Conservation (phyloP, 2,113 vertebrate genomes). For the Puffinus mauretanicus region DNA sequence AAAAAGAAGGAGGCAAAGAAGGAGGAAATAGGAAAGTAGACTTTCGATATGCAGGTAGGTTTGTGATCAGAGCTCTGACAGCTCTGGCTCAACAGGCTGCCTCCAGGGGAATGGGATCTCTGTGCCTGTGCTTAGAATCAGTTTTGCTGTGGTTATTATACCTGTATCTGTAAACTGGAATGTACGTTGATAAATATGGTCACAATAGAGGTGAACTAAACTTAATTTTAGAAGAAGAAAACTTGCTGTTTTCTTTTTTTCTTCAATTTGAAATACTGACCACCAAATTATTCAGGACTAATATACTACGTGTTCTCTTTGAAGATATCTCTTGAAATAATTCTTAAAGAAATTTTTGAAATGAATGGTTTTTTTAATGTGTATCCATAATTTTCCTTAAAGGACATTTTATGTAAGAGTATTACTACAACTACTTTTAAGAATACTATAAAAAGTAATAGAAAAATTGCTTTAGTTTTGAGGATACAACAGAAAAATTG, state of each 20-base stretch:
- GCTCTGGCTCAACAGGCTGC: background rate
- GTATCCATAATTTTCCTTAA: background rate
- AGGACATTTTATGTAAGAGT: background rate
- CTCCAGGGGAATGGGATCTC: background rate
- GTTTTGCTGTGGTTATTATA: background rate
- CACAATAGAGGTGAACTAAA: background rate
- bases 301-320: background rate
- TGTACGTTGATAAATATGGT: background rate
- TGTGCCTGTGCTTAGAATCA: background rate
- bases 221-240: background rate
- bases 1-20: background rate
- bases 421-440: background rate
- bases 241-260: background rate
- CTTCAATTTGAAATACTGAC: background rate
- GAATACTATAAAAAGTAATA: background rate
- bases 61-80: background rate
- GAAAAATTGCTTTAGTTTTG: background rate
- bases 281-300: background rate
- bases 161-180: background rate
- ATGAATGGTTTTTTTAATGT: background rate
- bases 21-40: background rate
- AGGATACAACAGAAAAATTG: background rate
- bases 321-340: background rate
- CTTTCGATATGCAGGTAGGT: rapidly evolving
- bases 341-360: background rate